These are phyloP conservation scores for Aegypius monachus DNA, from an alignment of 2,113 vertebrate genomes.

Conservation along the genomic window DNA sequence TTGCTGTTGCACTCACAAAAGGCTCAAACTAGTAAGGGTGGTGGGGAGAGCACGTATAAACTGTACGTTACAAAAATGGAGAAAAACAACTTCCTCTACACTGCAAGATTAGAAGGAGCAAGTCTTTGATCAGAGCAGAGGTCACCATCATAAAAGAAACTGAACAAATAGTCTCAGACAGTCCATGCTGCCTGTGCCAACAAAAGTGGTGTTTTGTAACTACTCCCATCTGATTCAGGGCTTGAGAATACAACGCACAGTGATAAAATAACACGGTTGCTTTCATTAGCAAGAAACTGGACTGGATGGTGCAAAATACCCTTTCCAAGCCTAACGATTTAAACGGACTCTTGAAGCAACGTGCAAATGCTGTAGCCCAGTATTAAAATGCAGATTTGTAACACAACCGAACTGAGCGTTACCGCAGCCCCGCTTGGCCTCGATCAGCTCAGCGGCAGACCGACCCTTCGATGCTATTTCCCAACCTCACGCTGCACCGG, in stretches of 20 bases:
- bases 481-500: rapidly evolving
- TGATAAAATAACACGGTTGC: background rate
- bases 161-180: background rate
- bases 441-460: rapidly evolving
- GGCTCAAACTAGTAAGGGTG: background rate
- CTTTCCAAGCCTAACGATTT: background rate
- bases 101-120: background rate
- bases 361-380: background rate
- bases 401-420: rapidly evolving
- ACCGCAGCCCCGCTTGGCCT: rapidly evolving
- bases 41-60: background rate
- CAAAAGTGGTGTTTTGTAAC: background rate
- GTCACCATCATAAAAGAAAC: background rate
- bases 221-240: background rate
- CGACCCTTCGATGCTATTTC: rapidly evolving
- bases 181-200: background rate
- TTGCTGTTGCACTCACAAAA: background rate
- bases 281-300: background rate
- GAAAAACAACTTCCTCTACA: background rate
- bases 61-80: background rate
- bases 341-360: background rate
- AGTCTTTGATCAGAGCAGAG: conserved; percentile 4
- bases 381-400: background rate
- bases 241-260: rapidly evolving
- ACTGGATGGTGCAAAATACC: background rate